A percentile compares a stretch with the other conserved stretches of the same genome.
Evolutionary conservation across 2,797 vertebrate genomes (phyloP).

Genomic region (Pygocentrus nattereri): DNA sequence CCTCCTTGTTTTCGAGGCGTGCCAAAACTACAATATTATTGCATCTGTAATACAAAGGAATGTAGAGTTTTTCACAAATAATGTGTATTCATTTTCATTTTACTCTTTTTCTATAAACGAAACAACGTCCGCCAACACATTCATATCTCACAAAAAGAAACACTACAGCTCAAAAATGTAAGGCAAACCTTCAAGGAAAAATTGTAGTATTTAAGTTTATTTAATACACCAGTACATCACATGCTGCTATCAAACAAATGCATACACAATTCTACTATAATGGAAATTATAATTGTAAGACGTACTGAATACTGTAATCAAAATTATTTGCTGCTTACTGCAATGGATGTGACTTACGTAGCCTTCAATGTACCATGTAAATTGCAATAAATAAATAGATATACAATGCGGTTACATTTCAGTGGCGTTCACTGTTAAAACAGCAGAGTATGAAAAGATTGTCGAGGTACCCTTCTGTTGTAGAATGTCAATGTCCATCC

Average conservation of each 20-base stretch:
- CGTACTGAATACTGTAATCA: conserved; percentile 61
- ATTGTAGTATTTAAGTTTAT: conserved; percentile 69
- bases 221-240: conserved; percentile 77
- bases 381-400: conserved; percentile 66
- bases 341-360: conserved; percentile 49
- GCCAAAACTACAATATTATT: background rate
- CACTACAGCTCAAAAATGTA: background rate
- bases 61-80: conserved; percentile 1
- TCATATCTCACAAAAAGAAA: background rate
- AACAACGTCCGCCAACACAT: background rate
- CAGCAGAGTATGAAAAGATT: conserved; percentile 66
- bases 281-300: too few relatives aligned
- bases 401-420: conserved; percentile 57
- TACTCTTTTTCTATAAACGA: background rate
- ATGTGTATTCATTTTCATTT: background rate
- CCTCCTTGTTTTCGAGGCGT: background rate
- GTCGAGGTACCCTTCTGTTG: conserved; percentile 57
- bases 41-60: background rate
- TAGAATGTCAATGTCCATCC: conserved; percentile 54
- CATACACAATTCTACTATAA: conserved; percentile 70
- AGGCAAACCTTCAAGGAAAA: conserved; percentile 31
- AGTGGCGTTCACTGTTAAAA: conserved; percentile 56
- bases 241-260: conserved; percentile 78
- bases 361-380: conserved; percentile 51
- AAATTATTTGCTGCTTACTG: conserved; percentile 59